Evolutionary conservation across 2,888 invertebrate species (phyloP).

Genomic region (Trichogramma dendrolimi): DNA sequence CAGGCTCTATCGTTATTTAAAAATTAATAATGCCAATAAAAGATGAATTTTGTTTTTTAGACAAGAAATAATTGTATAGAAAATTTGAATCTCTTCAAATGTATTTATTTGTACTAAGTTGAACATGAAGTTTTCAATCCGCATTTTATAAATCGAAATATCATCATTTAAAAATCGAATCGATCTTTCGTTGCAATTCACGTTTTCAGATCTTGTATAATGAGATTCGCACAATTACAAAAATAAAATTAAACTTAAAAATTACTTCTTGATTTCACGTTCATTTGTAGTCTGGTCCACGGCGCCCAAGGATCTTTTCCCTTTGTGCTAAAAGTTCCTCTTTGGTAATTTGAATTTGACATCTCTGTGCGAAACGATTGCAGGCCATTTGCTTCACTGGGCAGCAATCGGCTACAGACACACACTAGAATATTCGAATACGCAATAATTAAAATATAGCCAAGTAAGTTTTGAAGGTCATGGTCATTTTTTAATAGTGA

Average conservation of each 20-base stretch:
- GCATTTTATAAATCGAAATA: too few species aligned
- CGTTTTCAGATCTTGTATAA: not conserved
- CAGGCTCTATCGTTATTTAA: too few species aligned
- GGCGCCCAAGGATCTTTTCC: slow-evolving; percentile 40
- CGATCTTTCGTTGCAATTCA: too few species aligned
- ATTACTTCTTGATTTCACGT: not conserved
- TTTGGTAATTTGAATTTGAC: slow-evolving; percentile 45
- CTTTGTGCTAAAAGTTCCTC: slow-evolving; percentile 40
- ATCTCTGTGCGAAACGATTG: slow-evolving; percentile 40
- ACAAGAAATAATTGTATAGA: too few species aligned
- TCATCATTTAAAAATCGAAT: too few species aligned
- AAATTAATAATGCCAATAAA: too few species aligned
- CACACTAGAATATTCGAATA: slow-evolving; percentile 35
- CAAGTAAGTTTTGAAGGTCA: not conserved
- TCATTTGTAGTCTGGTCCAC: slow-evolving; percentile 34
- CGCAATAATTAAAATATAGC: too few species aligned
- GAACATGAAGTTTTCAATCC: too few species aligned
- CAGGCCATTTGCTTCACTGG: slow-evolving; percentile 31
- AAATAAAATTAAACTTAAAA: not conserved
- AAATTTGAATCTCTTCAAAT: too few species aligned
- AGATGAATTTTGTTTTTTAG: too few species aligned
- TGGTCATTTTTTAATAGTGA: not conserved
- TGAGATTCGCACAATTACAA: not conserved
- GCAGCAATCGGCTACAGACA: slow-evolving; percentile 34
- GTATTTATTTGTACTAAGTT: too few species aligned